Evolutionary conservation across 2,113 vertebrate species (phyloP).

Genomic region (Oxygymnocypris stewartii): DNA sequence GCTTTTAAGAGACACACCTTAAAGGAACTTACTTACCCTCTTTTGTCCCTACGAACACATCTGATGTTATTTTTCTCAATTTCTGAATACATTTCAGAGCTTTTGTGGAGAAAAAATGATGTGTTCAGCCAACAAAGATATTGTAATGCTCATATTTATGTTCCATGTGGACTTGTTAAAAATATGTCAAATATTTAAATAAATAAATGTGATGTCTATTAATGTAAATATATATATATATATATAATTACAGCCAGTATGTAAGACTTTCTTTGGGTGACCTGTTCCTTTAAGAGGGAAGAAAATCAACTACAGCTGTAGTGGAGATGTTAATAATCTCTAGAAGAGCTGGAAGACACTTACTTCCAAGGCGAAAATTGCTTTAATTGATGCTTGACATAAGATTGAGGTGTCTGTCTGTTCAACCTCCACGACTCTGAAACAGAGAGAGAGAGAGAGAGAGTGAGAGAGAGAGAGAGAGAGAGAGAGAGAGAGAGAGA

Average conservation of each 20-base stretch:
- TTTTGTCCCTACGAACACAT: not conserved
- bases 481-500: too few relatives aligned
- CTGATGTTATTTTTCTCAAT: not conserved
- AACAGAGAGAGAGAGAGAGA: too few relatives aligned
- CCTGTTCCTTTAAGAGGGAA: not conserved
- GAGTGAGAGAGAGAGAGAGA: too few relatives aligned
- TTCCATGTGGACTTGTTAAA: too few relatives aligned
- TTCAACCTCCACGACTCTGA: not conserved
- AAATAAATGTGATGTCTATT: too few relatives aligned
- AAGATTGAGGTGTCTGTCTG: constrained; percentile 52
- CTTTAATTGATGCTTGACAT: constrained; percentile 33
- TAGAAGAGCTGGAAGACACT: constrained; percentile 1
- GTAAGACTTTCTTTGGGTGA: not conserved
- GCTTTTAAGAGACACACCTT: not conserved
- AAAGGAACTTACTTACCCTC: not conserved
- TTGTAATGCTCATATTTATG: too few relatives aligned
- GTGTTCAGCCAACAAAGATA: not conserved
- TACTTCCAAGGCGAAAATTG: constrained; percentile 22
- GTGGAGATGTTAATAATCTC: not conserved
- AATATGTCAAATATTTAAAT: too few relatives aligned
- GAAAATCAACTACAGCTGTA: not conserved
- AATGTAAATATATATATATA: too few relatives aligned
- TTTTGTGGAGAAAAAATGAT: too few relatives aligned
- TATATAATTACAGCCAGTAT: not conserved
- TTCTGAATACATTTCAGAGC: not conserved